Evolutionary conservation across 2,888 invertebrate species (phyloP).

Genomic region (Alitta virens): DNA sequence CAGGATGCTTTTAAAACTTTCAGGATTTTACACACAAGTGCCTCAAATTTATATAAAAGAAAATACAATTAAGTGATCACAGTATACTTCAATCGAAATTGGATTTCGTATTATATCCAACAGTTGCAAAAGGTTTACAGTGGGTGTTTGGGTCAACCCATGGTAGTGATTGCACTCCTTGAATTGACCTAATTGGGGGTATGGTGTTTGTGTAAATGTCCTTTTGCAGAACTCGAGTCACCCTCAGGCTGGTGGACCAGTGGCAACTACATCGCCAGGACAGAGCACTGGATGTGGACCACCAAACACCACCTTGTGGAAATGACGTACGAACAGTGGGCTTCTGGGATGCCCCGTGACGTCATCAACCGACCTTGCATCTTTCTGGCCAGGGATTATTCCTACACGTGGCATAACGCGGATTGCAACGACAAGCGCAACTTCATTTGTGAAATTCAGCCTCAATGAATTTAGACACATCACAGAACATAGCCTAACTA

Average conservation of each 20-base stretch:
- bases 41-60: too few species aligned
- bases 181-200: too few species aligned
- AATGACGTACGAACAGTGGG: conserved; percentile 44
- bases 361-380: conserved; percentile 39
- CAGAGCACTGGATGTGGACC: conserved; percentile 48
- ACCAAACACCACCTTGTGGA: conserved; percentile 33
- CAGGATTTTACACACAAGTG: too few species aligned
- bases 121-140: too few species aligned
- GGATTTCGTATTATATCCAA: too few species aligned
- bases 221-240: conserved; percentile 30
- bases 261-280: conserved; percentile 39
- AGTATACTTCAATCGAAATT: too few species aligned
- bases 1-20: too few species aligned
- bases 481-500: too few species aligned
- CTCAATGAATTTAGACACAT: too few species aligned
- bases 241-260: conserved; percentile 46
- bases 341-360: conserved; percentile 39
- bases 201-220: background rate
- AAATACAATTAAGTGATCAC: too few species aligned
- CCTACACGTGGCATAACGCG: conserved; percentile 42
- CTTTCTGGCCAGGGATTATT: conserved; percentile 31
- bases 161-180: too few species aligned
- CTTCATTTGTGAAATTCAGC: conserved; percentile 39
- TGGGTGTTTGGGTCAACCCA: too few species aligned
- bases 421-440: conserved; percentile 37